Evolutionary conservation across 1,140 invertebrate species (phyloP).

Genomic region (Zaprionus gabonicus): DNA sequence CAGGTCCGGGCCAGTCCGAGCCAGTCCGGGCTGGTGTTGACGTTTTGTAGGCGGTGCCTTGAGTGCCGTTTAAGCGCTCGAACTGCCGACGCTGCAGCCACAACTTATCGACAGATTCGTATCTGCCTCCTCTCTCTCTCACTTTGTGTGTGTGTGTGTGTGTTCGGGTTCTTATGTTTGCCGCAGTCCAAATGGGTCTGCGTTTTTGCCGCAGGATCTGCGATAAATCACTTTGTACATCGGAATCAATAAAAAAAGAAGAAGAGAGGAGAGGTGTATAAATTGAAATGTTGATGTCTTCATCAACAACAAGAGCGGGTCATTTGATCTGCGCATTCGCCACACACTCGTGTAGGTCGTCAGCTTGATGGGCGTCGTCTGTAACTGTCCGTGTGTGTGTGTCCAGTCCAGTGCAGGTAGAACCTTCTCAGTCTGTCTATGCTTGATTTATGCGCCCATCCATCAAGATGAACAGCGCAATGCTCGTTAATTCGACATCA

Average conservation of each 20-base stretch:
- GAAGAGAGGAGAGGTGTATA: constrained; percentile 50
- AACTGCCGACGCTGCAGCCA: constrained; percentile 49
- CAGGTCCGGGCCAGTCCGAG: background rate
- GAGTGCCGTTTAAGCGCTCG: constrained; percentile 69
- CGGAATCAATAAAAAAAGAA: constrained; percentile 73
- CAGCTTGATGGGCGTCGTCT: constrained; percentile 11
- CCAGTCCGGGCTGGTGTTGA: constrained; percentile 57
- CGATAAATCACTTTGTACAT: constrained; percentile 77
- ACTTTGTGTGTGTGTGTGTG: constrained; percentile 14
- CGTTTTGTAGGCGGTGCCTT: constrained; percentile 79
- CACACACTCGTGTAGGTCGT: constrained; percentile 70
- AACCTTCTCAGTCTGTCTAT: background rate
- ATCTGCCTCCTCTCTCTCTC: constrained; percentile 20
- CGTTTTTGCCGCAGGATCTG: constrained; percentile 75
- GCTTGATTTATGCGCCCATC: constrained; percentile 39
- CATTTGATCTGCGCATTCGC: constrained; percentile 75
- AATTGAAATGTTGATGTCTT: constrained; percentile 78
- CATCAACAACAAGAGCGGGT: constrained; percentile 59
- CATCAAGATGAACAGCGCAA: constrained; percentile 17
- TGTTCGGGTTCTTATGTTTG: constrained; percentile 31
- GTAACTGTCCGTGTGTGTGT: constrained; percentile 15
- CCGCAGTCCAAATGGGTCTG: constrained; percentile 27
- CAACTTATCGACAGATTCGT: constrained; percentile 75
- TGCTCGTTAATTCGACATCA: constrained; percentile 27
- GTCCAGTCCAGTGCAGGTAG: constrained; percentile 18